phyloP scores from a whole-genome alignment of 2,797 vertebrate genomes.

The Mus minutoides region DNA sequence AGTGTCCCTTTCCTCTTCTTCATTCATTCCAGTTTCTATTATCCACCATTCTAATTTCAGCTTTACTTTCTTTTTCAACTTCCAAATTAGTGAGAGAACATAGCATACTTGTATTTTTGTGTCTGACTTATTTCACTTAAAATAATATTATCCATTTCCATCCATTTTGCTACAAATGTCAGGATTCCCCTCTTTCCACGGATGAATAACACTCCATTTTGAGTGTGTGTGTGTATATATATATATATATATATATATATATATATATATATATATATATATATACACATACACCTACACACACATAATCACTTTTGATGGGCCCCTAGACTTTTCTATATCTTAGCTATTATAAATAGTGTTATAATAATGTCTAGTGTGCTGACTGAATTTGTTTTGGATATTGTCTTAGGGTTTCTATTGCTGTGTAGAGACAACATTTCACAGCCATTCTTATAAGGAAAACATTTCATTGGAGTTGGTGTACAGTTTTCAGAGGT shows the following conservation, averaged over 20 bases:
- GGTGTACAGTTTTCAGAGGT: neutral
- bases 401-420: neutral
- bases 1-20: neutral
- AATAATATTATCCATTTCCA: neutral
- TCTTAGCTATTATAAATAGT: neutral
- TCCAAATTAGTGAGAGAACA: neutral
- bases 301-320: neutral
- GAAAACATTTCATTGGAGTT: neutral
- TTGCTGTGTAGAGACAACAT: neutral
- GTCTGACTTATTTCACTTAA: neutral
- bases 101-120: neutral
- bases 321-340: neutral
- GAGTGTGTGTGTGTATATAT: neutral
- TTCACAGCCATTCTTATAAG: neutral
- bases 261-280: too few relatives aligned
- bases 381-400: neutral
- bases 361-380: neutral
- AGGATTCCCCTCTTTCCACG: neutral
- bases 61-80: neutral
- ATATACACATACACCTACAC: too few relatives aligned
- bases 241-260: too few relatives aligned
- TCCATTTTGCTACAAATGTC: neutral
- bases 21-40: neutral
- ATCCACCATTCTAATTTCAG: neutral
- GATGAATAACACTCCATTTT: neutral